These are phyloP conservation scores for Arvicola amphibius DNA, from an alignment of 2,797 vertebrate species.

Conservation along the genomic window DNA sequence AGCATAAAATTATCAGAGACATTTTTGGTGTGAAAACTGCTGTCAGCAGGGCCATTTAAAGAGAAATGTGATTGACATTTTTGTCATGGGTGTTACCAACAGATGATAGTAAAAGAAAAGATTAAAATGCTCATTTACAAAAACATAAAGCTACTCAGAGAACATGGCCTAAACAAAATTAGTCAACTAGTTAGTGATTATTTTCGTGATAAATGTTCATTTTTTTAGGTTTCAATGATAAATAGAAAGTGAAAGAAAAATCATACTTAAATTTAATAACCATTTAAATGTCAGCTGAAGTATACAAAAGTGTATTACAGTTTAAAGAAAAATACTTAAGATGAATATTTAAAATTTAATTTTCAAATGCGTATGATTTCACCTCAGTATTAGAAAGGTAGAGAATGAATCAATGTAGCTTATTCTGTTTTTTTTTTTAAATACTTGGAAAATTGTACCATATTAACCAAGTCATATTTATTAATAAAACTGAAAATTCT, in stretches of 20 bases:
- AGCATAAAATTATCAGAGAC: not conserved
- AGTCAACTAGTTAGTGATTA: not conserved
- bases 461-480: not conserved
- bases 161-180: not conserved
- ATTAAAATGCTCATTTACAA: not conserved
- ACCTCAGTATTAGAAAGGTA: not conserved
- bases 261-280: not conserved
- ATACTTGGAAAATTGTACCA: not conserved
- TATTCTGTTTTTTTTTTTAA: not conserved
- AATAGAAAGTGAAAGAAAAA: not conserved
- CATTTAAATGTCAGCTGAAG: not conserved
- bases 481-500: not conserved
- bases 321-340: not conserved
- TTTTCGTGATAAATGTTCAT: not conserved
- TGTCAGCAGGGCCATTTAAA: not conserved
- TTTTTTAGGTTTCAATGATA: slow-evolving; percentile 2
- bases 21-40: slow-evolving; percentile 9
- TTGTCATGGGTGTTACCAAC: not conserved
- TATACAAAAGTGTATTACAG: not conserved
- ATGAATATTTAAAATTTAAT: not conserved
- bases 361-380: not conserved
- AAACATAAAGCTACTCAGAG: not conserved
- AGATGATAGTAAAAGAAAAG: not conserved
- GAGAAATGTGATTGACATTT: not conserved
- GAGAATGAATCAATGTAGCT: not conserved